Base-by-base conservation (phyloP, 2,113 vertebrate genomes). In the Heptranchias perlo region DNA sequence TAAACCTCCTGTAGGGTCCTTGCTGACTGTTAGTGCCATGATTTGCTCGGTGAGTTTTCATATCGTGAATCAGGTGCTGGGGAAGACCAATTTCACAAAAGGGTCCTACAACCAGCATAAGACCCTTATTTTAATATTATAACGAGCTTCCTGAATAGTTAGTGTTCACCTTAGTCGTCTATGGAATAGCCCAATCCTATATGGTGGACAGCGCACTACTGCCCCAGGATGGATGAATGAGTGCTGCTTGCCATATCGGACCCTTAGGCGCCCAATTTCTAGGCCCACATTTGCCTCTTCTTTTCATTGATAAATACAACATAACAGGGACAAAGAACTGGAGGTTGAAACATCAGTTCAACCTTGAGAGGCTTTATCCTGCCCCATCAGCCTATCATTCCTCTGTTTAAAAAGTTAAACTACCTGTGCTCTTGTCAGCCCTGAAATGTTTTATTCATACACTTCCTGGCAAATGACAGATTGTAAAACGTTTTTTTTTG, bases 401-500 rank as follows among this genome's bases (percentile, higher is more conserved):
- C 44, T 69, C 93, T 69, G 49, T 95, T 95, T 44, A 65, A 67
- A 67, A 69, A 94, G 93, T 65, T 65, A 94, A 94, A 69, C 21
- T 69, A 67, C 25, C 39, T 39, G 18, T 21, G 35, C n/a, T 62
- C 49, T 14, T 64, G 91, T 64, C 91, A 94, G 7, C 58, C 61
- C 61, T 31, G 7, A 95, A 69, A 95, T 95, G 64, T 95, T 95
- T 95, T 95, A 95, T 95, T 95, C 94, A 95, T 95, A 35, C 11
- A 69, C 94, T 69, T 69, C 23, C 49, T 47, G 35, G 94, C 64
- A 69, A 95, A 69, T 95, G 64, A 69, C 49, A 69, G 94, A 95
- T 95, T 52, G 94, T 69, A 49, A 95, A 95, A 95, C 11, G 31
- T 62, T 95, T 95, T 69, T 69, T 95, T 95, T 95, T 95, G 94